Percentiles rank a stretch among this genome's conserved stretches.
Conservation (phyloP, 1,140 invertebrate genomes). For the Procambarus clarkii region DNA sequence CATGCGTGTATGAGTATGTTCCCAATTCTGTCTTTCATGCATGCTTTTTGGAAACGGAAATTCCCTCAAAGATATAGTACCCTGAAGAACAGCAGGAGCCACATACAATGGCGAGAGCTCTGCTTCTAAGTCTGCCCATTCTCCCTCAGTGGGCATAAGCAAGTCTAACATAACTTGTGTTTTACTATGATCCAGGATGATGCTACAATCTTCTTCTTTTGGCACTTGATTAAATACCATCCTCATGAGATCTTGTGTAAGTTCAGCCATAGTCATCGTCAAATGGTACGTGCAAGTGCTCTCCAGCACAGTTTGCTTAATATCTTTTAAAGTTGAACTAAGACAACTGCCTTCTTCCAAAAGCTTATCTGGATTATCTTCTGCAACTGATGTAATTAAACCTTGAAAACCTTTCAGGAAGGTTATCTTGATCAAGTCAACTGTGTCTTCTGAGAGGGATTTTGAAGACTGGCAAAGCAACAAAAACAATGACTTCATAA, state of each 20-base stretch:
- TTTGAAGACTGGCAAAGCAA: conserved; percentile 44
- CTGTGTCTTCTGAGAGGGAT: conserved; percentile 16
- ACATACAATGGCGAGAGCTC: conserved; percentile 33
- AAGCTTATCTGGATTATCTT: conserved; percentile 25
- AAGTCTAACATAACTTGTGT: conserved; percentile 46
- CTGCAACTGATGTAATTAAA: conserved; percentile 7
- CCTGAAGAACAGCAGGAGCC: conserved; percentile 39
- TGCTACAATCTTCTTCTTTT: conserved; percentile 26
- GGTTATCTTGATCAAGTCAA: conserved; percentile 24
- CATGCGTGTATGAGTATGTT: conserved; percentile 26
- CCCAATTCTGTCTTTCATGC: background rate
- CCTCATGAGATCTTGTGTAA: conserved; percentile 12
- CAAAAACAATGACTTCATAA: conserved; percentile 42
- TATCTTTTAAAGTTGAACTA: conserved; percentile 35
- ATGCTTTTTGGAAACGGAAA: conserved; percentile 50
- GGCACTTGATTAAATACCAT: conserved; percentile 18
- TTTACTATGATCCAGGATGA: conserved; percentile 44
- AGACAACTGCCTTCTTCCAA: conserved; percentile 45
- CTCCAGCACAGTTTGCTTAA: conserved; percentile 36
- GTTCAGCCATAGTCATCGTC: conserved; percentile 21
- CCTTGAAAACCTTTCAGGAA: conserved; percentile 48
- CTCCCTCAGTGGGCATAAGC: conserved; percentile 41
- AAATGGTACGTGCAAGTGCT: conserved; percentile 5
- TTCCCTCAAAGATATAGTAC: conserved; percentile 31
- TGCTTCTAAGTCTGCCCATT: conserved; percentile 45